Evolutionary conservation across 2,888 invertebrate genomes (phyloP), one percentile per base, ranked within the genome.

Genomic region (Caenorhabditis afra): DNA sequence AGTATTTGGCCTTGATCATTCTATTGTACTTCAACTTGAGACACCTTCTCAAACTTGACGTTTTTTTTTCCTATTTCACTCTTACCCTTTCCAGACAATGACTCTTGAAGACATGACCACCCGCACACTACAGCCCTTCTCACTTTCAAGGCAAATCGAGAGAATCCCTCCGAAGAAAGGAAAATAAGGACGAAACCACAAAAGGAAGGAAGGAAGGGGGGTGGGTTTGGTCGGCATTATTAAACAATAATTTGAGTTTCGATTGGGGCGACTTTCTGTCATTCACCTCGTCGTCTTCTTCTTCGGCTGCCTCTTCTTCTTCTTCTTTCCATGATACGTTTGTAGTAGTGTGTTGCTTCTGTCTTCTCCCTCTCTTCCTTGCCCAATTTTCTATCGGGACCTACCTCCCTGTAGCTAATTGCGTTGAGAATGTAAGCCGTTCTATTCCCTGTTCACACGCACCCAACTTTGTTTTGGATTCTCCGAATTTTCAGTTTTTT

Each of bases 211-310:
- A 58, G 53, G 29, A 68, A 14, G 35, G 35, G 20, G 49, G 37
- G n/a, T 16, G 44, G 73, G 50, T 62, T 64, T 73, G 58, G 73
- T 64, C 73, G 73, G 73, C 73, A 73, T 73, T 73, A 73, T 73
- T 73, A 73, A 73, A 73, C 64, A 73, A 73, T 73, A 73, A 73
- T 73, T 73, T 73, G 73, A 73, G 73, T 73, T 73, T 73, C 64
- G 64, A 71, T 71, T 71, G 70, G 64, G 29, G 64, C 57, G 73
- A 73, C 73, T 71, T 71, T 71, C 71, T 73, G 73, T 73, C 73
- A 64, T 71, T 61, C 61, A 29, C 53, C 62, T 71, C 71, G 62
- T 73, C 73, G 64, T 64, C 41, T 73, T 73, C 73, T 64, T 64
- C 41, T 73, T 71, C 29, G 29, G 29, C 29, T 29, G 29, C 53